A percentile compares a stretch with the other conserved stretches of the same genome.
These are phyloP conservation scores for Limonius californicus DNA, from an alignment of 1,140 invertebrate genomes.

Conservation along the genomic window DNA sequence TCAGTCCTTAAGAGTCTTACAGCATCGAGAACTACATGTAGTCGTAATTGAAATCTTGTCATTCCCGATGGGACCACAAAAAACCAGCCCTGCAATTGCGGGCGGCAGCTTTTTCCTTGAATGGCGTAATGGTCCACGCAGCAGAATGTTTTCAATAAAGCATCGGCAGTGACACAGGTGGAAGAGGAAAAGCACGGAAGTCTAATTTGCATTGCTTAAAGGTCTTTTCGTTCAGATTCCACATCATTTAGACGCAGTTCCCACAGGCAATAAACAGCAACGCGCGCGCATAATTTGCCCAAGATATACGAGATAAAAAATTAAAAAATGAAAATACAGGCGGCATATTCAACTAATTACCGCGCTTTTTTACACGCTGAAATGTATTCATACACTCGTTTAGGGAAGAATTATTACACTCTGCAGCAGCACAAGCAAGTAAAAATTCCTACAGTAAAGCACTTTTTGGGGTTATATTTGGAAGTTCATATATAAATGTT, in stretches of 20 bases:
- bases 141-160: background rate
- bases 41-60: background rate
- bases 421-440: background rate
- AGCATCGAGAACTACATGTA: no score
- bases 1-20: no score
- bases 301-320: slow-evolving; percentile 1
- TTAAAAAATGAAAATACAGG: slow-evolving; percentile 5
- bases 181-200: background rate
- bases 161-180: background rate
- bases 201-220: slow-evolving; percentile 1
- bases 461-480: no score
- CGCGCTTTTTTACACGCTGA: background rate
- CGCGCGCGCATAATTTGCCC: background rate
- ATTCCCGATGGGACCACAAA: background rate
- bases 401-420: background rate
- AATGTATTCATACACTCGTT: slow-evolving; percentile 5
- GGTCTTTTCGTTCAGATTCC: background rate
- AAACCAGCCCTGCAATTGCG: background rate
- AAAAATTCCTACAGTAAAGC: no score
- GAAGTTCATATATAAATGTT: no score
- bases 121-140: background rate
- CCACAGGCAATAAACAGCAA: slow-evolving; percentile 5
- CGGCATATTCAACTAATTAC: slow-evolving; percentile 4
- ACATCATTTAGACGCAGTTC: background rate
- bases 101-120: background rate